Percentiles rank a stretch among this genome's conserved stretches.
Conservation (phyloP, 2,113 vertebrate species). For the Podarcis raffonei region DNA sequence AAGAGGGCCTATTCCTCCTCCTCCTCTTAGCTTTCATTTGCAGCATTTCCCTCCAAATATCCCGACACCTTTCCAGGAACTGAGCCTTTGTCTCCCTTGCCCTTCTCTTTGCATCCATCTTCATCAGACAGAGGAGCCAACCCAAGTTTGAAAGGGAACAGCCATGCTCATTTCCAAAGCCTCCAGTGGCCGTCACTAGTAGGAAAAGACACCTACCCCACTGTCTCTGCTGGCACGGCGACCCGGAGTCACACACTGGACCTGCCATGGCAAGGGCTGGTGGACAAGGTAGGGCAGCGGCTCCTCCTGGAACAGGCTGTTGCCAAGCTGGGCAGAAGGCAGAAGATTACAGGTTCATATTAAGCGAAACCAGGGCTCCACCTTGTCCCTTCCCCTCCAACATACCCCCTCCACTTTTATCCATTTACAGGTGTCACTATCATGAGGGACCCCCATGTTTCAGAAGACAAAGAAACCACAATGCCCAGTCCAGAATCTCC, state of each 20-base stretch:
- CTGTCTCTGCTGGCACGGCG: slow-evolving; percentile 80
- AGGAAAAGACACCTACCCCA: slow-evolving; percentile 70
- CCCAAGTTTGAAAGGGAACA: background rate
- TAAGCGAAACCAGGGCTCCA: background rate
- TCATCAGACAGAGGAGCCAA: no score
- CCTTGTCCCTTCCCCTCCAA: background rate
- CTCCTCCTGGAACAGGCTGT: slow-evolving; percentile 72
- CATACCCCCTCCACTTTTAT: background rate
- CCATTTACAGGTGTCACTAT: no score
- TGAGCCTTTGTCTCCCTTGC: background rate
- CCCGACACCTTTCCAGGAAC: background rate
- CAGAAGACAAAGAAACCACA: background rate
- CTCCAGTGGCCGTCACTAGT: accelerated
- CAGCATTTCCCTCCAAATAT: background rate
- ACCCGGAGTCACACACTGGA: slow-evolving; percentile 84
- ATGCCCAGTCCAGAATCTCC: background rate
- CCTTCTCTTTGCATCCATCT: background rate
- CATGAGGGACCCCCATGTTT: no score
- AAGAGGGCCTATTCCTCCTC: background rate
- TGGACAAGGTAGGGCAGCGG: slow-evolving; percentile 83
- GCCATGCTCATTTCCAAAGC: accelerated
- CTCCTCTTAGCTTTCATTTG: background rate
- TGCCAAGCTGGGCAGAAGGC: slow-evolving; percentile 69
- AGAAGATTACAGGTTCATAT: background rate
- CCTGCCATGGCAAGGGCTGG: slow-evolving; percentile 87